These are phyloP conservation scores for Polydrusus pterygomalis DNA, from an alignment of 2,888 invertebrate species.

Conservation along the genomic window DNA sequence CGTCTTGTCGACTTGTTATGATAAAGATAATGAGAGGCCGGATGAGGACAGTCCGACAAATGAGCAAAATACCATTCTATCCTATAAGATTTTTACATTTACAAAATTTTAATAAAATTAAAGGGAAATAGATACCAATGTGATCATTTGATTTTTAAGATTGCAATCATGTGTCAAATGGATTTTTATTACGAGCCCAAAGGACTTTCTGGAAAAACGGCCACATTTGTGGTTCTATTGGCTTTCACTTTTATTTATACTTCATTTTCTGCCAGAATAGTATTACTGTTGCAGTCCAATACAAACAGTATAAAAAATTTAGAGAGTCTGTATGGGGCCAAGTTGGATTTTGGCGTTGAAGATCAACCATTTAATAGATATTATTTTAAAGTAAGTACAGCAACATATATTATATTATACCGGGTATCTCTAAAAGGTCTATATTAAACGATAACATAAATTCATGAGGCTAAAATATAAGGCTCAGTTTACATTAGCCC, in stretches of 20 bases:
- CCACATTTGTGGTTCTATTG: slow-evolving; percentile 36
- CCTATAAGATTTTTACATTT: too few species aligned
- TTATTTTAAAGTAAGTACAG: slow-evolving; percentile 39
- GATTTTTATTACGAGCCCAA: slow-evolving; percentile 39
- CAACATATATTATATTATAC: too few species aligned
- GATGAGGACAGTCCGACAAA: too few species aligned
- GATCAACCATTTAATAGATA: slow-evolving; percentile 36
- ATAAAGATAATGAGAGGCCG: too few species aligned
- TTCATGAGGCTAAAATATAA: too few species aligned
- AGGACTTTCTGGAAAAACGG: slow-evolving; percentile 47
- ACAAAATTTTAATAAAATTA: too few species aligned
- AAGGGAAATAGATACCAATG: too few species aligned
- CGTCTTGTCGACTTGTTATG: too few species aligned
- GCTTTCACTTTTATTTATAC: slow-evolving; percentile 45
- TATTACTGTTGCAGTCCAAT: slow-evolving; percentile 47
- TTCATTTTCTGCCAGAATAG: slow-evolving; percentile 48
- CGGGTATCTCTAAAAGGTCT: too few species aligned
- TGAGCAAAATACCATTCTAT: too few species aligned
- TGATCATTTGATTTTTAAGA: slow-evolving; percentile 11
- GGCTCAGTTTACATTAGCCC: too few species aligned
- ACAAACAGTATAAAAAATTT: slow-evolving; percentile 39
- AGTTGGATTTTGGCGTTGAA: slow-evolving; percentile 50
- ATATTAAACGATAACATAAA: too few species aligned
- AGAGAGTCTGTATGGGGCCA: slow-evolving; percentile 33
- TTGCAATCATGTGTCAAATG: slow-evolving; percentile 49